Conservation (phyloP, 2,797 vertebrate species). For the Halcyon chelicuti region DNA sequence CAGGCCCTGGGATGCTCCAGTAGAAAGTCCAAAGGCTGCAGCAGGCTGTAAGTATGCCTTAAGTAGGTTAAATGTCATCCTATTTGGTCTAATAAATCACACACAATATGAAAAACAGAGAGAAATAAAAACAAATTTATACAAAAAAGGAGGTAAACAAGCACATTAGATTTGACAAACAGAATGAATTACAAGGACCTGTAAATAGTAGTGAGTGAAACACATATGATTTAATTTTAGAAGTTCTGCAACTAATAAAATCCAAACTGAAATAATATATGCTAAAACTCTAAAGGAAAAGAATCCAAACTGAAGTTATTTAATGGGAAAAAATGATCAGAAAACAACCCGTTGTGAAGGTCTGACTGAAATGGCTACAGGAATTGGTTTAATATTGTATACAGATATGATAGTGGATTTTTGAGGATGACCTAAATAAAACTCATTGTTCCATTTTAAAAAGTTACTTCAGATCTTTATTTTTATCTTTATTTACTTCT, state of each 20-base stretch:
- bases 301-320: neutral
- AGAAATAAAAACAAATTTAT: neutral
- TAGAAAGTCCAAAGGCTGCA: neutral
- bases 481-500: neutral
- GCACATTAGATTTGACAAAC: neutral
- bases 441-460: neutral
- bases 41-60: neutral
- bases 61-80: neutral
- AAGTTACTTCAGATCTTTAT: neutral
- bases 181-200: neutral
- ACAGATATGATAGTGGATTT: neutral
- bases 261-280: neutral
- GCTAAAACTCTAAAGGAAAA: neutral
- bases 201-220: neutral
- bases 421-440: neutral
- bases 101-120: neutral
- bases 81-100: neutral
- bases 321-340: neutral
- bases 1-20: neutral
- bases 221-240: neutral
- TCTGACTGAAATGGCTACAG: neutral
- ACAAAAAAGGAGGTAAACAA: neutral
- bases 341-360: neutral
- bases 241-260: conserved; percentile 1
- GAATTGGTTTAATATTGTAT: neutral